Conservation (phyloP, 2,113 vertebrate genomes). For the Percopsis transmontana region DNA sequence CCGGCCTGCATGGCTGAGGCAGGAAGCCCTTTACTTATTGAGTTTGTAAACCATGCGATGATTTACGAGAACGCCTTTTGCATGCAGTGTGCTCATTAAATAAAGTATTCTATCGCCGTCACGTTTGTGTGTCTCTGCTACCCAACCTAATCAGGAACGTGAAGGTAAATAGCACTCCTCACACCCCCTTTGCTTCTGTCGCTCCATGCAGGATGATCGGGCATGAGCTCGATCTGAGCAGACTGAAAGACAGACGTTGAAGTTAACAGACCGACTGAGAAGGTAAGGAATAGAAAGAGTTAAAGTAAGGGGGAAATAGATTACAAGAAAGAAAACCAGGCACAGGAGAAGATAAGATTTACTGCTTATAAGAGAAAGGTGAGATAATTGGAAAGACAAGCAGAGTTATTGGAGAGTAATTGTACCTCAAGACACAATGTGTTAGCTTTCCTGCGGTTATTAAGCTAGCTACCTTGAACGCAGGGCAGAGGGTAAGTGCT, state of each 20-base stretch:
- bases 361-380: neutral
- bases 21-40: slow-evolving; percentile 95
- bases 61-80: slow-evolving; percentile 95
- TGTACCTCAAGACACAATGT: neutral
- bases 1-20: slow-evolving; percentile 91
- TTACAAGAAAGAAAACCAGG: no score
- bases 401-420: neutral
- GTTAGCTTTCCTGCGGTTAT: slow-evolving; percentile 8
- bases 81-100: slow-evolving; percentile 93
- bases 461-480: slow-evolving; percentile 53
- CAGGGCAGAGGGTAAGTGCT: slow-evolving; percentile 53
- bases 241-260: neutral
- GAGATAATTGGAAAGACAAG: neutral
- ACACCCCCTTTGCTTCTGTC: neutral
- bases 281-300: neutral
- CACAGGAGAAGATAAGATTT: no score
- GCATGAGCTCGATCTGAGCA: no score
- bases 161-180: slow-evolving; percentile 78
- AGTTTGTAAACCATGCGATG: slow-evolving; percentile 98
- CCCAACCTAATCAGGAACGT: slow-evolving; percentile 84
- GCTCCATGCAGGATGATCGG: neutral
- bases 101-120: slow-evolving; percentile 80
- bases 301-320: neutral
- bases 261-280: neutral
- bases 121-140: slow-evolving; percentile 31